Conservation (phyloP, 30 jellyfish, hydroid and myxozoan genomes). For the Cassiopea xamachana region DNA sequence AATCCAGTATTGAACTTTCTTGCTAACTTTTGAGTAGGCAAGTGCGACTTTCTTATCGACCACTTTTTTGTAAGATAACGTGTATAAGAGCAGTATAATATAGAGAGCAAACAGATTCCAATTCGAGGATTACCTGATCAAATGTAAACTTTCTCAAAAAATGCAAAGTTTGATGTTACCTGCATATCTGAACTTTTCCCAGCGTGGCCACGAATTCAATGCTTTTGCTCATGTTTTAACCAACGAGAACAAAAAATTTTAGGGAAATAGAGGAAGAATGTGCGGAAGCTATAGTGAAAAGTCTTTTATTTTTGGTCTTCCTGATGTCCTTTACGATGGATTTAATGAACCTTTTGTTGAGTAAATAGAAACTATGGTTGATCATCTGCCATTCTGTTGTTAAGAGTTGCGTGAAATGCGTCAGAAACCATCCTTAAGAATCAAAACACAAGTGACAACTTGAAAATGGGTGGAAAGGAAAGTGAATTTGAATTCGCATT, state of each 20-base stretch:
- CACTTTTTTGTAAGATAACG: no score
- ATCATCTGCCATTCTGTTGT: conserved; percentile 4
- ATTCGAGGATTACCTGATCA: no score
- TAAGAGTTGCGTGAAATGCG: conserved; percentile 5
- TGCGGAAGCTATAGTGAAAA: conserved; percentile 60
- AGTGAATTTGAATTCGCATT: not conserved
- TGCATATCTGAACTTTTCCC: not conserved
- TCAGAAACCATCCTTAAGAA: not conserved
- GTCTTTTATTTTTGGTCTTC: conserved; percentile 47
- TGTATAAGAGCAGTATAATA: no score
- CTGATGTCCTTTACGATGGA: conserved; percentile 43
- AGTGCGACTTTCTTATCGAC: no score
- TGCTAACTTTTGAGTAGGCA: no score
- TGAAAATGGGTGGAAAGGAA: not conserved
- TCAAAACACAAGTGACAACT: not conserved
- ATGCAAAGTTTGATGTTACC: not conserved
- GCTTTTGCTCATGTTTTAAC: conserved; percentile 35
- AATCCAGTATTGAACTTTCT: no score
- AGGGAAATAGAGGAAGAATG: conserved; percentile 51
- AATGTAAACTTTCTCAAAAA: no score
- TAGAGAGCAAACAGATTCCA: no score
- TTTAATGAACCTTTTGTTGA: conserved; percentile 32
- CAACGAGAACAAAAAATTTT: conserved; percentile 36
- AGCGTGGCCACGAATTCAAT: conserved; percentile 34
- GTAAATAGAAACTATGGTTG: conserved; percentile 19